Evolutionary conservation across 2,888 invertebrate species (phyloP).

Genomic region (Drosophila eohydei): DNA sequence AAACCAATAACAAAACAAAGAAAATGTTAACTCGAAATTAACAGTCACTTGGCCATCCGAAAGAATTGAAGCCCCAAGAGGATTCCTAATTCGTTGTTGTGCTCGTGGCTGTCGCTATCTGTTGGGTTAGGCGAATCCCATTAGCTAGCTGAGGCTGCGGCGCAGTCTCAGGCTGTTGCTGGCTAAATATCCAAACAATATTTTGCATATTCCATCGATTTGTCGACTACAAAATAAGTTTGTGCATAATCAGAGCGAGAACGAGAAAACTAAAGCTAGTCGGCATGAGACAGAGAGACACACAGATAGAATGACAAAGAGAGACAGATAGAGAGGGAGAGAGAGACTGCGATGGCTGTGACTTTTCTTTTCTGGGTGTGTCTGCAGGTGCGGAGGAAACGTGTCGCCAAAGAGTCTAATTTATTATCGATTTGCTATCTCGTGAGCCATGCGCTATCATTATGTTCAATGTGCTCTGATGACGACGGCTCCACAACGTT

Average conservation of each 20-base stretch:
- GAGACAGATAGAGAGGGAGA: conserved; percentile 5
- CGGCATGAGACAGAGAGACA: neutral
- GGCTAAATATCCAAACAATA: conserved; percentile 57
- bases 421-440: conserved; percentile 74
- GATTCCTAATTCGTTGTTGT: conserved; percentile 5
- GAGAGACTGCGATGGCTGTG: neutral
- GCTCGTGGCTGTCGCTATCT: conserved; percentile 25
- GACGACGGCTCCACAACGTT: conserved; percentile 12
- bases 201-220: conserved; percentile 79
- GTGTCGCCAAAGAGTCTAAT: conserved; percentile 75
- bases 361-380: conserved; percentile 64
- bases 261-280: conserved; percentile 20
- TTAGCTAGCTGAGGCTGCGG: conserved; percentile 13
- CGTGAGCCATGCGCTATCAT: conserved; percentile 42
- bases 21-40: conserved; percentile 42
- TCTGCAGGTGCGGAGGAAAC: conserved; percentile 62
- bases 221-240: conserved; percentile 69
- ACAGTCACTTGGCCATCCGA: conserved; percentile 39
- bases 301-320: neutral
- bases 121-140: conserved; percentile 62
- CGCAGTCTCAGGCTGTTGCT: conserved; percentile 7
- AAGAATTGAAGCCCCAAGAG: conserved; percentile 54
- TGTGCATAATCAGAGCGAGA: conserved; percentile 74
- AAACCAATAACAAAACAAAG: conserved; percentile 38
- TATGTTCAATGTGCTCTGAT: conserved; percentile 16